Percentiles rank a stretch among this genome's conserved stretches.
phyloP scores from a whole-genome alignment of 64 coral and sea anemone species.

The Stichodactyla helianthus region DNA sequence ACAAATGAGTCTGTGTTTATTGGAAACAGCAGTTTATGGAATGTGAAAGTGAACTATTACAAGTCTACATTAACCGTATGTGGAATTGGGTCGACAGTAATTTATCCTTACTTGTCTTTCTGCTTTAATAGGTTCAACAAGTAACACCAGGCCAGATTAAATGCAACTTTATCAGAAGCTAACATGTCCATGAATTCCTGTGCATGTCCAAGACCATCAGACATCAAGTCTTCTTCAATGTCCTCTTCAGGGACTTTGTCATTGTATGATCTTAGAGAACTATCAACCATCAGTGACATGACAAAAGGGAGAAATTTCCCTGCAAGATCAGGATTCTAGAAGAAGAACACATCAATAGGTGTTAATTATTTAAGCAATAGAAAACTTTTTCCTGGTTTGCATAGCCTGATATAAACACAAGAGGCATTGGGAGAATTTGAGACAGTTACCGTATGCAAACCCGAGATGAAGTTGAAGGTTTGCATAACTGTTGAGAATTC shows the following conservation, averaged over 20 bases:
- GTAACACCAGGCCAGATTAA: constrained; percentile 80
- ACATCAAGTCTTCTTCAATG: constrained; percentile 31
- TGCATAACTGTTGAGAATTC: no score
- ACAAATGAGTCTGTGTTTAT: no score
- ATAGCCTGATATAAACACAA: no score
- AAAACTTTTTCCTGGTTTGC: no score
- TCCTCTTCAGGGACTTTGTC: constrained; percentile 56
- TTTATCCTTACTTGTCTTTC: constrained; percentile 64
- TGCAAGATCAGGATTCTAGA: constrained; percentile 62
- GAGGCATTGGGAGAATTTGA: no score
- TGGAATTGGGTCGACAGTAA: not conserved
- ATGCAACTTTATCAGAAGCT: constrained; percentile 64
- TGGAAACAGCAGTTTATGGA: no score
- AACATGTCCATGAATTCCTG: constrained; percentile 79
- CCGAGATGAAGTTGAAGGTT: no score
- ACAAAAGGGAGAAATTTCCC: constrained; percentile 83
- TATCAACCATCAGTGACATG: constrained; percentile 93
- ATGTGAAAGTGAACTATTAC: no score
- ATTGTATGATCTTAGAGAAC: constrained; percentile 43
- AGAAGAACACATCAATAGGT: not conserved
- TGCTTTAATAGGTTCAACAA: constrained; percentile 75
- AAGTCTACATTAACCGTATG: no score
- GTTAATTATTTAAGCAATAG: no score
- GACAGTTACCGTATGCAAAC: no score
- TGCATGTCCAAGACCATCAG: constrained; percentile 33